Conservation (phyloP, 2,888 invertebrate genomes). For the Notodonta dromedarius region DNA sequence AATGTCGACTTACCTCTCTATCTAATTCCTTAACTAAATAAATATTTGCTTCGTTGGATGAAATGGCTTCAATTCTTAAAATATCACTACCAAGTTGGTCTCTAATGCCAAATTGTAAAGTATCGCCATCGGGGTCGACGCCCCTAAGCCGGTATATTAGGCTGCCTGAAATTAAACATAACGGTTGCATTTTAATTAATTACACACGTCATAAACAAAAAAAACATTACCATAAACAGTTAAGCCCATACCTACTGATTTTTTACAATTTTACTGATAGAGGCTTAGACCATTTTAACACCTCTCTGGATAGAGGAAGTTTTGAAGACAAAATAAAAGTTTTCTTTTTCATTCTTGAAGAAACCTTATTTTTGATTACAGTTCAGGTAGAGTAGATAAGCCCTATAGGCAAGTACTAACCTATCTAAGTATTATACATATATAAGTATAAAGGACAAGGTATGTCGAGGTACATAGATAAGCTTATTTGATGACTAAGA, state of each 20-base stretch:
- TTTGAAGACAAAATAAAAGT: neutral
- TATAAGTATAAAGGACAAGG: too few relatives aligned
- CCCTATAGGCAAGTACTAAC: too few relatives aligned
- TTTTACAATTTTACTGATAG: neutral
- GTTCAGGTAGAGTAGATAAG: too few relatives aligned
- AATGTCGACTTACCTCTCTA: conserved; percentile 88
- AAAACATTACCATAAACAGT: neutral
- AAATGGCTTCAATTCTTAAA: conserved; percentile 92
- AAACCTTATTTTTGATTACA: too few relatives aligned
- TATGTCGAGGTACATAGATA: too few relatives aligned
- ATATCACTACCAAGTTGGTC: conserved; percentile 92
- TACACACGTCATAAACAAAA: conserved; percentile 6
- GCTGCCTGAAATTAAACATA: conserved; percentile 85
- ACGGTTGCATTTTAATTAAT: conserved; percentile 29
- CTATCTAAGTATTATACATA: too few relatives aligned
- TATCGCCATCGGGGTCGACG: conserved; percentile 94
- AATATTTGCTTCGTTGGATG: conserved; percentile 93
- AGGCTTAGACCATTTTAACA: too few relatives aligned
- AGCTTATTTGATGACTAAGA: conserved; percentile 31
- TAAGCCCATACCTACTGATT: neutral
- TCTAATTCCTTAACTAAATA: conserved; percentile 95
- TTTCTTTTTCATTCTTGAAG: too few relatives aligned
- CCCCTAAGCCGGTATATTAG: conserved; percentile 92
- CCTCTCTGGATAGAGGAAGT: neutral
- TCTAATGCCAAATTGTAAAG: conserved; percentile 91